Conservation (phyloP, 2,888 invertebrate genomes). For the Macrosoma leucophasiata region DNA sequence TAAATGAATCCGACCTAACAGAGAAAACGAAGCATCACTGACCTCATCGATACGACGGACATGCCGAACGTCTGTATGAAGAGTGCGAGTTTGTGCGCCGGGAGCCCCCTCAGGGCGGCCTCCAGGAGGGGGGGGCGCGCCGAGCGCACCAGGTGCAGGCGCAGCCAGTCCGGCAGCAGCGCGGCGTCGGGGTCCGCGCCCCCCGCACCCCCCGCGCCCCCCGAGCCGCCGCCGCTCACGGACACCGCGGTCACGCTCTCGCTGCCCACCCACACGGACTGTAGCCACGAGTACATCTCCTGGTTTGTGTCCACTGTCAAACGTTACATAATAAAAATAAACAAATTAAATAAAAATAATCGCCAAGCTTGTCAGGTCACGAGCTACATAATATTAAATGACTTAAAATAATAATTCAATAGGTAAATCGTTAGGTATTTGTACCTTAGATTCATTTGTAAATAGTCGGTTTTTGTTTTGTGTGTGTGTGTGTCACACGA, state of each 20-base stretch:
- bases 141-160: slow-evolving; percentile 91
- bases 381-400: no score
- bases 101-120: slow-evolving; percentile 89
- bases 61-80: slow-evolving; percentile 98
- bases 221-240: slow-evolving; percentile 76
- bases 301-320: slow-evolving; percentile 59
- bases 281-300: slow-evolving; percentile 81
- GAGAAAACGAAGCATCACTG: slow-evolving; percentile 18
- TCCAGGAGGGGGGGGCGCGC: slow-evolving; percentile 87
- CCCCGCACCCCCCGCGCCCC: slow-evolving; percentile 79
- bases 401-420: no score
- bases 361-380: no score
- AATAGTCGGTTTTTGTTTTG: no score
- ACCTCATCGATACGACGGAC: slow-evolving; percentile 91
- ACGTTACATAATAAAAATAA: no score
- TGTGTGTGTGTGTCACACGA: no score
- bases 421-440: no score
- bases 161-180: slow-evolving; percentile 94
- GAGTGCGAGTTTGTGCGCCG: slow-evolving; percentile 90
- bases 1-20: no score
- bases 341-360: no score
- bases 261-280: slow-evolving; percentile 79
- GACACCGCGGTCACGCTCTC: no score
- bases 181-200: slow-evolving; percentile 77
- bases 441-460: no score